Evolutionary conservation across 2,797 vertebrate species (phyloP), one percentile per base, ranked within the genome.

Genomic region (Onychomys torridus): DNA sequence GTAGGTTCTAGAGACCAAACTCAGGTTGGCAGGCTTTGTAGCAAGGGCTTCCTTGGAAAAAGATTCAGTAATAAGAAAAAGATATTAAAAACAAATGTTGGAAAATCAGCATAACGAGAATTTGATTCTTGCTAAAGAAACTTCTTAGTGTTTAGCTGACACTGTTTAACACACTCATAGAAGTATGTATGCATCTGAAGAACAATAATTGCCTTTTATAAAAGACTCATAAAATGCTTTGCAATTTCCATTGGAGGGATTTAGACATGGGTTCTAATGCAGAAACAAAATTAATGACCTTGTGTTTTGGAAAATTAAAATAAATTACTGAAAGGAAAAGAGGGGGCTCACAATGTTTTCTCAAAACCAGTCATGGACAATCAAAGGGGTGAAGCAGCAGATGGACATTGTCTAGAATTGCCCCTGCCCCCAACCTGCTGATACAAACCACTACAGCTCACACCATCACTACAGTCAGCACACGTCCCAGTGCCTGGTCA

Each of bases 11-110:
- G 43, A n/a, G 63, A 85, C 13, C 32, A 67, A 67, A 85, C 63
- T 69, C 12, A 2, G 43, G 17, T 7, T 34, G 17, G 8, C 25
- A 46, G 61, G 19, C 16, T 23, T 46, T 7, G 21, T 13, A n/a
- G 12, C 83, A 52, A 85, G 21, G n/a, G 29, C 59, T 32, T n/a
- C 67, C 49, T 57, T 16, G 55, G 55, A 57, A 19, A 55, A 57
- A 57, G 55, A 13, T 6, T 19, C 16, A 19, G 55, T 57, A 17
- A 16, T 57, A 57, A 57, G 21, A 87, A 91, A 77, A 77, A 79
- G 46, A 84, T 92, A 83, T 87, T 93, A 63, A 94, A 93, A 95
- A 77, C 5, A 46, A 59, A 29, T 92, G 69, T 52, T 95, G 27
- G 65, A 23, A 96, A 96, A 67, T 11, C 5, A 96, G 84, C 55